These are phyloP conservation scores for Montipora foliosa DNA, from an alignment of 64 coral and sea anemone genomes.

Conservation along the genomic window DNA sequence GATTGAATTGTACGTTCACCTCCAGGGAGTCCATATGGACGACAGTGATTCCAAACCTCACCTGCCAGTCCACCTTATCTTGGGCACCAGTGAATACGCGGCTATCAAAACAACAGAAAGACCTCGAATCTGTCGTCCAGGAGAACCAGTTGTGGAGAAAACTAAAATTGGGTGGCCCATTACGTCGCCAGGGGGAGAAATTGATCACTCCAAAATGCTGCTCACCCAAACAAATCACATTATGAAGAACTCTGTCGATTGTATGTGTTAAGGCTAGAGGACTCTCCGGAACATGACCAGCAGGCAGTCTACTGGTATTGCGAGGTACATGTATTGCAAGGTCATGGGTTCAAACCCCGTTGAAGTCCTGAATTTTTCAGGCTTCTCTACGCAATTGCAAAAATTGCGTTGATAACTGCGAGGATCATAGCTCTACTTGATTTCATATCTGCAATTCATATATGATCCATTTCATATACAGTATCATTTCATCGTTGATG, in stretches of 20 bases:
- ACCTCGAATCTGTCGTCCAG: not conserved
- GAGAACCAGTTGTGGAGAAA: slow-evolving; percentile 19
- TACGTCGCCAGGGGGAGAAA: not conserved
- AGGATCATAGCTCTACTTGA: too few species aligned
- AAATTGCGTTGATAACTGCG: too few species aligned
- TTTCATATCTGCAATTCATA: too few species aligned
- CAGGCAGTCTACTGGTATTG: not conserved
- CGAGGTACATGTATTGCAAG: too few species aligned
- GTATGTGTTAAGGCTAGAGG: not conserved
- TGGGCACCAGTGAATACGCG: not conserved
- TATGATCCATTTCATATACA: too few species aligned
- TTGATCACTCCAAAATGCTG: not conserved
- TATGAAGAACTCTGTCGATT: slow-evolving; percentile 7
- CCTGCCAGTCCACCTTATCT: too few species aligned
- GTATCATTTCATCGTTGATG: too few species aligned
- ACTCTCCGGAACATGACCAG: not conserved
- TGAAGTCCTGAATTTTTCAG: too few species aligned
- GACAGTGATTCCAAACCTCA: not conserved
- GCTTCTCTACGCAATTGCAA: too few species aligned
- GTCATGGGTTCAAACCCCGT: too few species aligned
- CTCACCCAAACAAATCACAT: too few species aligned
- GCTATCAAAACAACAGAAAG: not conserved
- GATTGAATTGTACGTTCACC: not conserved
- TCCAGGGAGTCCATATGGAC: not conserved
- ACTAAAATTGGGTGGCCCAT: not conserved